phyloP scores from a whole-genome alignment of 2,888 invertebrate genomes.

The Agonopterix subpropinquella region DNA sequence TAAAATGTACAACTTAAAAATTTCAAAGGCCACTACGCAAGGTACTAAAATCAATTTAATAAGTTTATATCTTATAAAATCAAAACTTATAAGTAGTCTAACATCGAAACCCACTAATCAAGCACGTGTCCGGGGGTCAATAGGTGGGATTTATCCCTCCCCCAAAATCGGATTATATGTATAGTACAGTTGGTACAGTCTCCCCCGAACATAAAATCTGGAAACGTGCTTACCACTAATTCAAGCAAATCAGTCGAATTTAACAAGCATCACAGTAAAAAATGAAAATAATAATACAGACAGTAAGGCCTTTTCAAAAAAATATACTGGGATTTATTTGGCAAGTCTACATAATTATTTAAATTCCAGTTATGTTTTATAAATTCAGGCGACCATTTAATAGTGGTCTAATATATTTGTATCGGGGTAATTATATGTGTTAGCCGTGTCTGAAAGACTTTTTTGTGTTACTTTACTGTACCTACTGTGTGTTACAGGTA shows the following conservation, averaged over 20 bases:
- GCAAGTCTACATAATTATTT: slow-evolving; percentile 7
- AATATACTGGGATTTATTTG: slow-evolving; percentile 2
- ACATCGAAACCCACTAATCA: slow-evolving; percentile 32
- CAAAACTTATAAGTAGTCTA: slow-evolving; percentile 31
- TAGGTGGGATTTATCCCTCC: too few relatives aligned
- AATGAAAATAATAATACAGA: slow-evolving; percentile 23
- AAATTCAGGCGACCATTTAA: too few relatives aligned
- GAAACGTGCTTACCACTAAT: background rate
- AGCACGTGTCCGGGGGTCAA: too few relatives aligned
- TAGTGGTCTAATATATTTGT: too few relatives aligned
- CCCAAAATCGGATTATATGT: too few relatives aligned
- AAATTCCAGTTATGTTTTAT: too few relatives aligned
- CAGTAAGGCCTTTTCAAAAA: slow-evolving; percentile 26
- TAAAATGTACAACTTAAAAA: slow-evolving; percentile 68
- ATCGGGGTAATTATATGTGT: too few relatives aligned
- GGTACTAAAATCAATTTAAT: background rate
- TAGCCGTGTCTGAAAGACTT: too few relatives aligned
- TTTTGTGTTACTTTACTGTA: too few relatives aligned
- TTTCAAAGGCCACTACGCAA: slow-evolving; percentile 35
- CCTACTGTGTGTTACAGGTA: too few relatives aligned
- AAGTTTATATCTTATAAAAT: slow-evolving; percentile 15
- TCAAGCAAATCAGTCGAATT: slow-evolving; percentile 48
- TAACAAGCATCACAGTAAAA: slow-evolving; percentile 46
- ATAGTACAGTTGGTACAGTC: too few relatives aligned
- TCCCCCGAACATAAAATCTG: too few relatives aligned